These are phyloP conservation scores for Drosophila pseudoobscura DNA, from an alignment of 1,140 invertebrate species.

Conservation along the genomic window DNA sequence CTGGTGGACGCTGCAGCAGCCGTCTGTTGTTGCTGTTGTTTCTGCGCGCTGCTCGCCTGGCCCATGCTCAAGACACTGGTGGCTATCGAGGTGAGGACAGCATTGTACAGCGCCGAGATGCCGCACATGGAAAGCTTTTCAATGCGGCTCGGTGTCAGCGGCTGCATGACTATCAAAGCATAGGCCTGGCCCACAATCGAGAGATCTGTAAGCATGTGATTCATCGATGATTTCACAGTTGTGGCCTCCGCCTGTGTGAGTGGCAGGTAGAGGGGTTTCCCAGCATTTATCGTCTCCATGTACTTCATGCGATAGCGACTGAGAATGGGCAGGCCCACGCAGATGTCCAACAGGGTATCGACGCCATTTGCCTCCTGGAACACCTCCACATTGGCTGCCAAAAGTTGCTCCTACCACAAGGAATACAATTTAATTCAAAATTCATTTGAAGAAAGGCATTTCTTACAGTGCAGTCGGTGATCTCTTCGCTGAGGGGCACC, in stretches of 20 bases:
- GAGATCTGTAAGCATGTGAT: constrained; percentile 91
- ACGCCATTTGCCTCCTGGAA: constrained; percentile 83
- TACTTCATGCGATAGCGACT: constrained; percentile 77
- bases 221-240: constrained; percentile 73
- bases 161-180: constrained; percentile 91
- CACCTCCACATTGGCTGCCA: constrained; percentile 85
- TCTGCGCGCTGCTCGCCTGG: constrained; percentile 66
- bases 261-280: constrained; percentile 75
- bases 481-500: constrained; percentile 78
- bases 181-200: constrained; percentile 92
- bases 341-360: constrained; percentile 75
- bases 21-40: constrained; percentile 51
- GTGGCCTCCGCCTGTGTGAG: constrained; percentile 72
- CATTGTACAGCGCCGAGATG: constrained; percentile 91
- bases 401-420: constrained; percentile 84
- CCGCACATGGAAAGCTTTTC: constrained; percentile 90
- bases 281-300: constrained; percentile 63
- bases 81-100: constrained; percentile 88
- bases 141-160: constrained; percentile 91
- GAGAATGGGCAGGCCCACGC: constrained; percentile 69
- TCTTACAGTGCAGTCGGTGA: constrained; percentile 76
- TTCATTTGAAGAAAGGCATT: not conserved
- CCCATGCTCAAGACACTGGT: constrained; percentile 84
- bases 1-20: constrained; percentile 47
- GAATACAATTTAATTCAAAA: not conserved